Evolutionary conservation across 2,113 vertebrate species (phyloP), one percentile per base, ranked within the genome.

Genomic region (Lates calcarifer): DNA sequence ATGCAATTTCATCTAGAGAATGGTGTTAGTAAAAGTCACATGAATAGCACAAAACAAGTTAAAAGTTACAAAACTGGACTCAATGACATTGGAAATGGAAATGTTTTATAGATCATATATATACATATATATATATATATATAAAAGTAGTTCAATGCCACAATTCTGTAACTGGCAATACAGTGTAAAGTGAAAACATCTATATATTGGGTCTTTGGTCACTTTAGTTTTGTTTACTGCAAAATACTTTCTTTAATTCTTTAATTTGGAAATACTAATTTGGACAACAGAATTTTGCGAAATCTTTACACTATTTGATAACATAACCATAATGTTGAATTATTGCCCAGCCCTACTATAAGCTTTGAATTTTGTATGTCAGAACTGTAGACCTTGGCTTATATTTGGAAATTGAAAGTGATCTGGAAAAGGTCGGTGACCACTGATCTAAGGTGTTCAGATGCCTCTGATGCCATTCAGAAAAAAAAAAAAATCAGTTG

Each of bases 401-500:
- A 43, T 43, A 15, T 43, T 20, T 47, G 18, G 18, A 7, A 5
- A 18, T 18, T 20, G 8, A 43, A 41, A 14, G 41, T 43, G 4
- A 43, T 47, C 2, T 55, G 5, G 24, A 43, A 24, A 64, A 10
- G n/a, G n/a, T 26, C 28, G n/a, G n/a, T 39, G 12, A 39, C 22
- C 33, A 37, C 33, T n/a, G 58, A 37, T 63, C 20, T 14, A 20
- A 39, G 7, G 3, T 9, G 13, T 63, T 5, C 12, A 63, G 11
- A 39, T 63, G 22, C 22, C 6, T 39, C 12, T 37, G 31, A 37
- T 60, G 7, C 10, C 5, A 37, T 22, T 35, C n/a, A 39, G 33
- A 39, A 62, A 39, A 24, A 62, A 39, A n/a, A 20, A 62, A 39
- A 89, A 89, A 66, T 79, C n/a, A 53, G 39, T 35, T 78, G 68